Percentiles rank a stretch among this genome's conserved stretches.
Evolutionary conservation across 2,888 invertebrate genomes (phyloP).

Genomic region (Trichogramma evanescens): DNA sequence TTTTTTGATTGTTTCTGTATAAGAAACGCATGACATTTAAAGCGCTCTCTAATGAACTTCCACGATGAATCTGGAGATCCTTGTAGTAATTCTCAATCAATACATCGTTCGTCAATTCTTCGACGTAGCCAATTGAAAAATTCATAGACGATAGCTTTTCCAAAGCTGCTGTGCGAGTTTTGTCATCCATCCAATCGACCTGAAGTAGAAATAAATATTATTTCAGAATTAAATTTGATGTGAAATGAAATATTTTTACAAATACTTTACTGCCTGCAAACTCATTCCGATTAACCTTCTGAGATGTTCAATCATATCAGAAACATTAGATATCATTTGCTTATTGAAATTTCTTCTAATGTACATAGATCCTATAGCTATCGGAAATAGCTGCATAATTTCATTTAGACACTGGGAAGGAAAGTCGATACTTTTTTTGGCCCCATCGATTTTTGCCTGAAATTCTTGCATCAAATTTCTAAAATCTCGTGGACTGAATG

Average conservation of each 20-base stretch:
- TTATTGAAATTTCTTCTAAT: conserved; percentile 80
- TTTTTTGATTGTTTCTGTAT: conserved; percentile 70
- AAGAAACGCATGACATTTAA: conserved; percentile 60
- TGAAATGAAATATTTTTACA: background rate
- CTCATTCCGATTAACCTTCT: conserved; percentile 74
- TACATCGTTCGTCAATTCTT: conserved; percentile 49
- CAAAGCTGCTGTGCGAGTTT: conserved; percentile 43
- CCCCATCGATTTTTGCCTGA: conserved; percentile 40
- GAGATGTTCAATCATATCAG: conserved; percentile 82
- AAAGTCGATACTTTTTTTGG: conserved; percentile 38
- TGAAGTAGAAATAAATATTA: background rate
- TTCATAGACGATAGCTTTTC: conserved; percentile 8
- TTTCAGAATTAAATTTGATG: background rate
- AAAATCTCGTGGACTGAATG: conserved; percentile 40
- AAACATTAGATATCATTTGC: conserved; percentile 70
- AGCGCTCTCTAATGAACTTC: background rate
- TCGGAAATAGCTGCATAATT: conserved; percentile 65
- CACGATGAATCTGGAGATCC: conserved; percentile 1
- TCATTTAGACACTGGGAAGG: conserved; percentile 85
- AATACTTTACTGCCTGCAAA: conserved; percentile 52
- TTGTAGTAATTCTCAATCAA: conserved; percentile 11
- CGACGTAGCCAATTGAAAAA: conserved; percentile 58
- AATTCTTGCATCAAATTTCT: conserved; percentile 42
- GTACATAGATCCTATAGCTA: conserved; percentile 73
- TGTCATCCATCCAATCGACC: conserved; percentile 8